Base-by-base conservation (phyloP, 1,140 invertebrate genomes). In the Maniola jurtina region DNA sequence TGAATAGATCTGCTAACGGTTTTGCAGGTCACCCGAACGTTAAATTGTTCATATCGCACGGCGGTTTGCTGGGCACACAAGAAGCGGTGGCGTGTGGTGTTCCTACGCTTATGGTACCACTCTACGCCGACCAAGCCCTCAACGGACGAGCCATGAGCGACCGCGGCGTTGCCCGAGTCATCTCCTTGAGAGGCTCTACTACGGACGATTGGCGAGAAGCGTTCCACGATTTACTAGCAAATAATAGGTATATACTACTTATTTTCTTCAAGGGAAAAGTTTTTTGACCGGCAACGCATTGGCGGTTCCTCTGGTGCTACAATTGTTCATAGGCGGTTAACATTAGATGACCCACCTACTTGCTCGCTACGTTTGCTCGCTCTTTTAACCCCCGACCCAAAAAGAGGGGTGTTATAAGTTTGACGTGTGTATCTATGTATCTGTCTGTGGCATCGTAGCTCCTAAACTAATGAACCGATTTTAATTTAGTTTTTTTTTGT, bases 81-180 rank as follows among this genome's bases (percentile, higher is more conserved):
- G 93, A 94, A 71, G 90, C 92, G 3, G 91, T 93, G 9, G 87
- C 84, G 11, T 91, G 90, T 67, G 91, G 89, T 8, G 88, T 92
- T 13, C 92, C 92, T 0, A 86, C 92, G 67, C 71, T 93, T 33
- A 91, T 90, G 66, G 86, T 95, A 8, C 94, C 95, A 0, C 72
- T 95, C 34, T 92, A 94, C 66, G 92, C 89, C 0, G 95, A 96
- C 70, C 94, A 95, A 74, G 88, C 83, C 7, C 84, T 92, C 4
- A 92, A 92, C 68, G 86, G 83, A 6, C 77, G 81, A 11, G 84
- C 88, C 2, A 86, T 92, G 83, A 69, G 72, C 10, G 84, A 90
- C 56, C 75, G 88, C 9, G 89, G 87, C 10, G 86, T 91, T 0
- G 88, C 86, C 6, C 65, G 79, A 25, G 81, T 84, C 0, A 70